Conservation (phyloP, 2,797 vertebrate genomes). For the Acanthopagrus latus region DNA sequence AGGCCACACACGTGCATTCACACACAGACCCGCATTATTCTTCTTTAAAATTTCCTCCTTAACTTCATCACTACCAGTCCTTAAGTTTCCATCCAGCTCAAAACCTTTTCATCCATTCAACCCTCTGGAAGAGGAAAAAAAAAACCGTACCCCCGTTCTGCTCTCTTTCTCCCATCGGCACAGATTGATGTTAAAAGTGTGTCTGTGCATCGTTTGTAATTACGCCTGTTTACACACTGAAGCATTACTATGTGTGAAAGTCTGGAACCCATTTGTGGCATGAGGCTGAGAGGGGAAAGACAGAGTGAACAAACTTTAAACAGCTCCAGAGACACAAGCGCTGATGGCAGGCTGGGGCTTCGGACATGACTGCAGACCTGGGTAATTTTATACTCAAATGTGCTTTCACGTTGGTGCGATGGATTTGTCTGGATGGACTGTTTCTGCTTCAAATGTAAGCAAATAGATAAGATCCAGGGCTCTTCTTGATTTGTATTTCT, state of each 20-base stretch:
- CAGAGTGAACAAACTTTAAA: slow-evolving; percentile 71
- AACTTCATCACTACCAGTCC: slow-evolving; percentile 51
- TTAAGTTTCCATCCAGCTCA: slow-evolving; percentile 54
- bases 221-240: slow-evolving; percentile 83
- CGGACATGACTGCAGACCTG: slow-evolving; percentile 68
- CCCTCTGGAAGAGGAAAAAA: slow-evolving; percentile 45
- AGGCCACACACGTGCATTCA: slow-evolving; percentile 52
- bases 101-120: slow-evolving; percentile 64
- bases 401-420: slow-evolving; percentile 54
- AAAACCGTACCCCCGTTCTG: slow-evolving; percentile 52
- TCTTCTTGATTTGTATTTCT: slow-evolving; percentile 38
- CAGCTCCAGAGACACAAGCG: slow-evolving; percentile 76
- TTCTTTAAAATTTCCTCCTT: slow-evolving; percentile 58
- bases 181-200: slow-evolving; percentile 82
- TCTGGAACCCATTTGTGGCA: slow-evolving; percentile 86
- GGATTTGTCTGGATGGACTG: slow-evolving; percentile 59
- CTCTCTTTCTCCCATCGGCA: slow-evolving; percentile 67
- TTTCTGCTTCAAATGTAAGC: slow-evolving; percentile 56
- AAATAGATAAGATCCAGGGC: slow-evolving; percentile 58
- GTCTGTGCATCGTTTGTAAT: slow-evolving; percentile 83
- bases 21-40: slow-evolving; percentile 44
- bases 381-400: slow-evolving; percentile 65
- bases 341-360: slow-evolving; percentile 66
- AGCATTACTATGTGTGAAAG: slow-evolving; percentile 85
- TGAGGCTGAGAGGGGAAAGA: slow-evolving; percentile 73